These are phyloP conservation scores for Papilio aristodemus DNA, from an alignment of 1,140 invertebrate genomes.

Conservation along the genomic window DNA sequence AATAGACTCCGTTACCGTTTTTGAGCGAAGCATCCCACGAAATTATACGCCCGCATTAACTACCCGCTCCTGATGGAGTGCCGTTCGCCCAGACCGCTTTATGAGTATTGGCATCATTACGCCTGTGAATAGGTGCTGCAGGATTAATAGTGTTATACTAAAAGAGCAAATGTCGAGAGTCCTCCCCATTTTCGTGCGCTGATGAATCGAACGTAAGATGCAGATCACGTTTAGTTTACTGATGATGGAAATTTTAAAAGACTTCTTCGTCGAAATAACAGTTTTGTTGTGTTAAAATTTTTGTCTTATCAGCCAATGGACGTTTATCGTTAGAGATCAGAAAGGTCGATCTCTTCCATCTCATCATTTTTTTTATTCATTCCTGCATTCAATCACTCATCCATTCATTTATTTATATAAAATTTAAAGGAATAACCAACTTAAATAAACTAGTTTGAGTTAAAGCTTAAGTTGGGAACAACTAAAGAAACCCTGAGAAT, in stretches of 20 bases:
- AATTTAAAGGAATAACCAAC: too few species aligned
- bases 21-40: slow-evolving; percentile 39
- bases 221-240: not conserved
- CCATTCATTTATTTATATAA: too few species aligned
- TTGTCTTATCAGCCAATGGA: too few species aligned
- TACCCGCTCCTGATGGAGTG: slow-evolving; percentile 53
- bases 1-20: slow-evolving; percentile 51
- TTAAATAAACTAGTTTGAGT: slow-evolving; percentile 5
- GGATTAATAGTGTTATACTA: slow-evolving; percentile 34
- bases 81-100: slow-evolving; percentile 53
- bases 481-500: slow-evolving; percentile 4
- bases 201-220: slow-evolving; percentile 38
- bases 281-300: not conserved
- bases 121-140: slow-evolving; percentile 37
- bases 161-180: slow-evolving; percentile 43
- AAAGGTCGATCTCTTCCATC: too few species aligned
- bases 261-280: not conserved
- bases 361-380: too few species aligned
- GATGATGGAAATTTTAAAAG: not conserved
- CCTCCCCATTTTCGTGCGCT: slow-evolving; percentile 39
- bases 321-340: too few species aligned
- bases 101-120: slow-evolving; percentile 63
- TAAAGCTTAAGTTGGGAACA: slow-evolving; percentile 7
- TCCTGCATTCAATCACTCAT: too few species aligned
- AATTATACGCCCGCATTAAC: slow-evolving; percentile 59